These are phyloP conservation scores for Gambusia holbrooki DNA, from an alignment of 2,113 vertebrate species.

Conservation along the genomic window DNA sequence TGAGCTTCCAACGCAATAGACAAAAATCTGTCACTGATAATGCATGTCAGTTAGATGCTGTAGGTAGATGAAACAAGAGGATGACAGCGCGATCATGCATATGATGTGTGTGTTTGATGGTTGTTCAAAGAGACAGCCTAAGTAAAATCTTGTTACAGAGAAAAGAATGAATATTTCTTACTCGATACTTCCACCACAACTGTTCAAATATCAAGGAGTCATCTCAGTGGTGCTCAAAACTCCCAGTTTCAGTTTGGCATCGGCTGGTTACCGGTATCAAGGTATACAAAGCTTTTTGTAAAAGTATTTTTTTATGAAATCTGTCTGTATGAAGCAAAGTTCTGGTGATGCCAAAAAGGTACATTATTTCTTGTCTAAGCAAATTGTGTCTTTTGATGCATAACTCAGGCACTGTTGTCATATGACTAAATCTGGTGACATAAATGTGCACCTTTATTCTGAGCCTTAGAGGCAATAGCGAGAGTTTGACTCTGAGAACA, in stretches of 20 bases:
- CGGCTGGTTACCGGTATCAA: too few relatives aligned
- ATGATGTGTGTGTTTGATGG: not conserved
- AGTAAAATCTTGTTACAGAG: not conserved
- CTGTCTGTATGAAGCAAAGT: too few relatives aligned
- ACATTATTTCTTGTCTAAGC: not conserved
- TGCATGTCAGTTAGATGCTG: slow-evolving; percentile 7
- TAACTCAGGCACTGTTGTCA: too few relatives aligned
- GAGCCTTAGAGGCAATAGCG: too few relatives aligned
- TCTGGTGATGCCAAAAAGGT: too few relatives aligned
- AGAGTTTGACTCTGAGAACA: too few relatives aligned
- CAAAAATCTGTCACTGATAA: slow-evolving; percentile 11
- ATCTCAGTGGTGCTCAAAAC: not conserved
- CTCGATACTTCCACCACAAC: not conserved
- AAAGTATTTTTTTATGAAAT: too few relatives aligned
- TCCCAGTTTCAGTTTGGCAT: too few relatives aligned
- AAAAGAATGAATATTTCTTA: not conserved
- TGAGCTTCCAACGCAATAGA: slow-evolving; percentile 2
- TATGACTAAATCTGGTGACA: too few relatives aligned
- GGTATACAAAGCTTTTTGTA: too few relatives aligned
- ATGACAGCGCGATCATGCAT: not conserved
- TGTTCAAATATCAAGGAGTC: slow-evolving; percentile 1
- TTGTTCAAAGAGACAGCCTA: not conserved
- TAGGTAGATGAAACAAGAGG: not conserved
- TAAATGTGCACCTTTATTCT: too few relatives aligned
- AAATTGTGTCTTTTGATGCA: too few relatives aligned